Conservation (phyloP, 2,888 invertebrate genomes). For the Ormyrus labotus region DNA sequence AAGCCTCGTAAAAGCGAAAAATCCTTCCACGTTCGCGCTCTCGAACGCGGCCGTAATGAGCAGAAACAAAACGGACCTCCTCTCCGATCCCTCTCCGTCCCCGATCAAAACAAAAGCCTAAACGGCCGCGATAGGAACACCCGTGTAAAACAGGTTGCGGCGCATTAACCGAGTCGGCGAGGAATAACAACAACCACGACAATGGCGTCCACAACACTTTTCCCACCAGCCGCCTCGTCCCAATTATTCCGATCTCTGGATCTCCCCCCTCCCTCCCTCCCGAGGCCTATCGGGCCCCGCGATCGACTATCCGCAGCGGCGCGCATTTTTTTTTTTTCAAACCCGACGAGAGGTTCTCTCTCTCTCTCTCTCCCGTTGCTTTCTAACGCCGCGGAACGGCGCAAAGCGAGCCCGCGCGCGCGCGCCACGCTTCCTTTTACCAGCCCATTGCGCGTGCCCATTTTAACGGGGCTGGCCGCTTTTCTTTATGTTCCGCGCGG, state of each 20-base stretch:
- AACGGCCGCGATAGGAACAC: background rate
- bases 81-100: background rate
- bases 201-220: background rate
- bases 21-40: too few relatives aligned
- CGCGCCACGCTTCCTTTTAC: constrained; percentile 23
- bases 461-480: constrained; percentile 14
- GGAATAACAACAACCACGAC: too few relatives aligned
- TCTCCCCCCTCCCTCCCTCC: background rate
- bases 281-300: background rate
- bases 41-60: too few relatives aligned
- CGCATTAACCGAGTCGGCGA: too few relatives aligned
- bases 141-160: background rate
- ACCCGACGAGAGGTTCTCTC: background rate
- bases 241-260: constrained; percentile 33
- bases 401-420: background rate
- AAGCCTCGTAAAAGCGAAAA: too few relatives aligned
- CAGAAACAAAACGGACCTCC: too few relatives aligned
- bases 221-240: constrained; percentile 13
- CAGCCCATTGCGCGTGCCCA: constrained; percentile 28
- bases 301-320: background rate
- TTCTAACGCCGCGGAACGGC: constrained; percentile 35
- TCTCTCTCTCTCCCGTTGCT: constrained; percentile 42
- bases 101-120: background rate
- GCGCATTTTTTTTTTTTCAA: constrained; percentile 30
- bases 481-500: too few relatives aligned